Conservation (phyloP, 2,888 invertebrate genomes). For the Leucophenga maculata region DNA sequence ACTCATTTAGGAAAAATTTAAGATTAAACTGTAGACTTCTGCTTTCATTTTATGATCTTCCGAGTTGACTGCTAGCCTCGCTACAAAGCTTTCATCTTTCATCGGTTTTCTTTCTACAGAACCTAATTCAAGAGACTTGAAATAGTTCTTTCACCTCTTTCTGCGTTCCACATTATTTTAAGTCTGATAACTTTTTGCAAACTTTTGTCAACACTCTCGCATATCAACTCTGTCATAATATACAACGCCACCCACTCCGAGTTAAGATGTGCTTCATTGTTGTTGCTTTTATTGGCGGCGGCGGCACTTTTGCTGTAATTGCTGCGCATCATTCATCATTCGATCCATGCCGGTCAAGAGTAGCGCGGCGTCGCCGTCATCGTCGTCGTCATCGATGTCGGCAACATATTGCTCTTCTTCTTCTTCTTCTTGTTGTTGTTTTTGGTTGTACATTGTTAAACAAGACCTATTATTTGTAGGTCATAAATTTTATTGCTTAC, state of each 20-base stretch:
- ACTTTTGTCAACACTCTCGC: slow-evolving; percentile 7
- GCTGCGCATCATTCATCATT: slow-evolving; percentile 49
- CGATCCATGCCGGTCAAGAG: slow-evolving; percentile 2
- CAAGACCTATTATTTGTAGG: slow-evolving; percentile 70
- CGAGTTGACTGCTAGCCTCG: too few relatives aligned
- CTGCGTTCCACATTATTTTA: too few relatives aligned
- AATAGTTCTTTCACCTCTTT: too few relatives aligned
- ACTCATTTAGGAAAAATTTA: too few relatives aligned
- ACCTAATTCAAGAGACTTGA: too few relatives aligned
- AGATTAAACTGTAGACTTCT: too few relatives aligned
- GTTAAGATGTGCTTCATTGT: background rate
- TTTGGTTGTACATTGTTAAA: slow-evolving; percentile 43
- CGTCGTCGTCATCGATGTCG: background rate
- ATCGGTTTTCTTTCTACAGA: too few relatives aligned
- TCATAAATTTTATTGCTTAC: slow-evolving; percentile 71
- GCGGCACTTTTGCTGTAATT: slow-evolving; percentile 57
- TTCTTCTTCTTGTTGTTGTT: slow-evolving; percentile 15
- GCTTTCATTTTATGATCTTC: too few relatives aligned
- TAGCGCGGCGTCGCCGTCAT: slow-evolving; percentile 7
- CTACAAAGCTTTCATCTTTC: too few relatives aligned
- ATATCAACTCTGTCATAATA: background rate
- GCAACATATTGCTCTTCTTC: slow-evolving; percentile 11
- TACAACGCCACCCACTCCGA: background rate
- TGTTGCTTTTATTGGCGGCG: slow-evolving; percentile 21
- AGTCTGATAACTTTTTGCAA: too few relatives aligned